Evolutionary conservation across 1,140 invertebrate genomes (phyloP).

Genomic region (Diabrotica undecimpunctata): DNA sequence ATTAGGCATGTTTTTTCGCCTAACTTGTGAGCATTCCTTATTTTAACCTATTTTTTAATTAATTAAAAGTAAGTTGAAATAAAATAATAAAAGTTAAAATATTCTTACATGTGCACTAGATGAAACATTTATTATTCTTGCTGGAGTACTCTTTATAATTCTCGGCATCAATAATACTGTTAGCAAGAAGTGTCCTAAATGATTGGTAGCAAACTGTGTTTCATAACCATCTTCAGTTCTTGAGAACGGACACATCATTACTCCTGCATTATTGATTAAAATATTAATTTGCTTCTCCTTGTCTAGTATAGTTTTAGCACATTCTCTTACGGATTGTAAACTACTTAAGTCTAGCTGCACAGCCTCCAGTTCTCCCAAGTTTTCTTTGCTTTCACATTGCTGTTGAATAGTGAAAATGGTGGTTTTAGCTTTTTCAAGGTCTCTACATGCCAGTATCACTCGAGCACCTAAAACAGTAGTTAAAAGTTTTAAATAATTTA

Average conservation of each 20-base stretch:
- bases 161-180: conserved; percentile 71
- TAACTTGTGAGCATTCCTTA: no score
- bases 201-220: conserved; percentile 72
- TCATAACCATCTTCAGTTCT: conserved; percentile 78
- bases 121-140: conserved; percentile 62
- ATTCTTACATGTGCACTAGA: conserved; percentile 55
- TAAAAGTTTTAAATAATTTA: no score
- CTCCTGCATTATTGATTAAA: conserved; percentile 79
- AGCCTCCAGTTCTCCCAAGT: conserved; percentile 56
- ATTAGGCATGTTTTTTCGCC: no score
- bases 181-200: conserved; percentile 81
- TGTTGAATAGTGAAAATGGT: conserved; percentile 49
- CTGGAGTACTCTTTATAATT: conserved; percentile 50
- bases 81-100: conserved; percentile 11
- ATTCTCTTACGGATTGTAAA: conserved; percentile 67
- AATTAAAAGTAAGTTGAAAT: no score
- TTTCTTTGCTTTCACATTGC: conserved; percentile 46
- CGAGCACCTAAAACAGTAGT: conserved; percentile 41
- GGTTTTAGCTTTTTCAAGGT: conserved; percentile 42
- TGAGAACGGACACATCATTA: conserved; percentile 65
- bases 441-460: conserved; percentile 50
- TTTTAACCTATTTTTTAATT: no score
- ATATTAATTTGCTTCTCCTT: conserved; percentile 63
- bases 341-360: conserved; percentile 68
- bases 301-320: conserved; percentile 59